A percentile compares a stretch with the other conserved stretches of the same genome.
These are phyloP conservation scores for Dryobates pubescens DNA, from an alignment of 2,797 vertebrate genomes.

Conservation along the genomic window DNA sequence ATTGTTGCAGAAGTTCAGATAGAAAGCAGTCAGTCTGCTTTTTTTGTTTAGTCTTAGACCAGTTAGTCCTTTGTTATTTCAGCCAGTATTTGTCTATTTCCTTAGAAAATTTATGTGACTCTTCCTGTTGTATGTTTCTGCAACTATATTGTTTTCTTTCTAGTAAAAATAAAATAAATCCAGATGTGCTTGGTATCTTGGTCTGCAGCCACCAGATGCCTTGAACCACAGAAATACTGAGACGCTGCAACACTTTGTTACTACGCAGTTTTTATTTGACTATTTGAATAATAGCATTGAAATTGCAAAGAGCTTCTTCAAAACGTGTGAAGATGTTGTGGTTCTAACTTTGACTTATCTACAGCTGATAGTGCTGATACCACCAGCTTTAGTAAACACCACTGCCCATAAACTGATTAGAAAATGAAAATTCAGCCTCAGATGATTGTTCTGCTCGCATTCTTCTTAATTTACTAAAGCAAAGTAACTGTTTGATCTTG, in stretches of 20 bases:
- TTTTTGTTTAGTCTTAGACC: neutral
- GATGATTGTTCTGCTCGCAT: neutral
- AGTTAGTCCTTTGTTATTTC: neutral
- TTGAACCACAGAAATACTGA: neutral
- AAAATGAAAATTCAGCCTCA: conserved; percentile 22
- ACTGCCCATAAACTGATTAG: neutral
- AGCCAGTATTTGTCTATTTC: neutral
- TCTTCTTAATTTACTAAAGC: neutral
- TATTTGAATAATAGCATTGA: neutral
- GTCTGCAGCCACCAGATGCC: neutral
- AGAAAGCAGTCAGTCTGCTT: neutral
- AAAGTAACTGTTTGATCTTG: conserved; percentile 15
- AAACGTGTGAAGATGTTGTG: neutral
- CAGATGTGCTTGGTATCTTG: neutral
- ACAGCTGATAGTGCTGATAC: neutral
- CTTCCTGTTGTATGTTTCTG: neutral
- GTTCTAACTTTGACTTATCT: neutral
- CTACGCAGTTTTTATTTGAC: neutral
- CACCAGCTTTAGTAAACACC: neutral
- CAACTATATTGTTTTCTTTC: neutral
- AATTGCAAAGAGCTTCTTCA: neutral
- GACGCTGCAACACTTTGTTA: neutral
- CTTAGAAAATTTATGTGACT: neutral
- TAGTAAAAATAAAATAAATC: neutral
- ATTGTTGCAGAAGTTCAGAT: neutral